Evolutionary conservation across 2,113 vertebrate genomes (phyloP).

Genomic region (Andinoacara biseriatus): DNA sequence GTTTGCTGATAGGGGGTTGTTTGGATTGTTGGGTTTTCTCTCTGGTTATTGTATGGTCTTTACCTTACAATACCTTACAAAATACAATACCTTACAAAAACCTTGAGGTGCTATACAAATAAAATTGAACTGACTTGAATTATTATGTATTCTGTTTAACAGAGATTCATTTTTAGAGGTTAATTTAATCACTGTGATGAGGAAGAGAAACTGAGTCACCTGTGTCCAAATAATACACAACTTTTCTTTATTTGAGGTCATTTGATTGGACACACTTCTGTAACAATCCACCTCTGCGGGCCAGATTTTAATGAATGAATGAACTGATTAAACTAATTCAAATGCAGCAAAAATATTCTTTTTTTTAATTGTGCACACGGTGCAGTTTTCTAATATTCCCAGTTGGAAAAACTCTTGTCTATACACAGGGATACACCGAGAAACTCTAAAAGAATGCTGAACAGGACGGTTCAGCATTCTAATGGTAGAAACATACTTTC

Average conservation of each 20-base stretch:
- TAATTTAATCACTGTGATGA: neutral
- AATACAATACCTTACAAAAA: no score
- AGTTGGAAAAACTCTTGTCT: neutral
- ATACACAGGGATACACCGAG: accelerated
- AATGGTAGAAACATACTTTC: neutral
- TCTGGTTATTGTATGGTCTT: no score
- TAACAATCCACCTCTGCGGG: neutral
- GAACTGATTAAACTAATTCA: neutral
- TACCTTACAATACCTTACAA: no score
- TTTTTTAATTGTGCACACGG: neutral
- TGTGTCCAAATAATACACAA: neutral
- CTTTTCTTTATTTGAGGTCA: neutral
- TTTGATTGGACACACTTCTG: neutral
- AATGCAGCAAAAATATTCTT: neutral
- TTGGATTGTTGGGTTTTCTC: no score
- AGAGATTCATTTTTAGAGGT: neutral
- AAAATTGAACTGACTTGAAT: no score
- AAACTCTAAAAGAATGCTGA: neutral
- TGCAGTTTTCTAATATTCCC: neutral
- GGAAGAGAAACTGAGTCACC: neutral
- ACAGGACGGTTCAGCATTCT: neutral
- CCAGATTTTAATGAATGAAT: conserved; percentile 1
- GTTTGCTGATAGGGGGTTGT: no score
- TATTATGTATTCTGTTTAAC: neutral
- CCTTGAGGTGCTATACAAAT: no score